A percentile compares a stretch with the other conserved stretches of the same genome.
Conservation (phyloP, 2,797 vertebrate species). For the Limosa lapponica region DNA sequence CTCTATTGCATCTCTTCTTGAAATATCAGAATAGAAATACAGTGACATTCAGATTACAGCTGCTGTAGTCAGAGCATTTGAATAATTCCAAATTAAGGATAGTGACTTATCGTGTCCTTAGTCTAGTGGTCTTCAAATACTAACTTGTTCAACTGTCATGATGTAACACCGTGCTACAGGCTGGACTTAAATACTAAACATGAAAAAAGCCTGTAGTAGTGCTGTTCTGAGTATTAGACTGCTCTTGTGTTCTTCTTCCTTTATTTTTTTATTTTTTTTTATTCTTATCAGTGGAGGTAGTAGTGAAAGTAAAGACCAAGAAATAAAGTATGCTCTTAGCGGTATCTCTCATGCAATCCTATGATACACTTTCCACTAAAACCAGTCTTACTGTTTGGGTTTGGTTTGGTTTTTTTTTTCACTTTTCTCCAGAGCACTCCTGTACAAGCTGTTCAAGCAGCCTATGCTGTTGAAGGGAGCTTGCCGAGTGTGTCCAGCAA, state of each 20-base stretch:
- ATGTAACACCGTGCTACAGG: background rate
- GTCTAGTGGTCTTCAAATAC: background rate
- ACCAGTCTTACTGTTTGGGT: background rate
- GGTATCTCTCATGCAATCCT: background rate
- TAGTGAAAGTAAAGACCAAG: background rate
- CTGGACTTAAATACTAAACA: background rate
- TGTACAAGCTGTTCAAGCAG: background rate
- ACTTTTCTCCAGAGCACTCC: background rate
- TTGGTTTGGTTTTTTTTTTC: background rate
- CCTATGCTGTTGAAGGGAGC: background rate
- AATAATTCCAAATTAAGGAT: conserved; percentile 17
- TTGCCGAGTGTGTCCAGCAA: background rate
- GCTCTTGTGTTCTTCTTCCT: background rate
- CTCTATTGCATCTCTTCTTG: background rate
- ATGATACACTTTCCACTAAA: background rate
- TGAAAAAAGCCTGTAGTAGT: background rate
- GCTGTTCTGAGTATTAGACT: background rate
- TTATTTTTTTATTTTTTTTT: background rate
- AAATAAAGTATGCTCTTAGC: background rate
- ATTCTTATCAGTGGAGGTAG: background rate
- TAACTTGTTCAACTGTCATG: background rate
- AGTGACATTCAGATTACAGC: background rate
- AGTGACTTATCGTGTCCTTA: background rate
- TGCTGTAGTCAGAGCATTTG: background rate
- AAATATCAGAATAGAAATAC: background rate